Base-by-base conservation (phyloP, 2,888 invertebrate genomes). In the Matsumyia berberina region DNA sequence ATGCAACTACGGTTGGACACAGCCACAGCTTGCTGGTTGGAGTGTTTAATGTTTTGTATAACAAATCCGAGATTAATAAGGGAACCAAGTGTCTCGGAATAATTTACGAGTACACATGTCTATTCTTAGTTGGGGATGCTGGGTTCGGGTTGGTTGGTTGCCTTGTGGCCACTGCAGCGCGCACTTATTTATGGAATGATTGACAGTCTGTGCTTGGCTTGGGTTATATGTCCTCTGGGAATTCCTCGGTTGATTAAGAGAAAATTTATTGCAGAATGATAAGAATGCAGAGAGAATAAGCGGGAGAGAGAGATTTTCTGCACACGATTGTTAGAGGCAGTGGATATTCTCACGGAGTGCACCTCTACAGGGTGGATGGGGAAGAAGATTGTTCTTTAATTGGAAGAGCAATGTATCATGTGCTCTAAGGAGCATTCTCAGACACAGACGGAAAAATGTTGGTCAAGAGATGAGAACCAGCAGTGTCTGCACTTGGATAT, bases 51-150 rank as follows among this genome's bases (percentile, higher is more conserved):
- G 79, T 73, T 83, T 83, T 74, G 83, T 83, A 79, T 62, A 83
- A 83, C 83, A 83, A 83, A 83, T 79, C 73, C 79, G 73, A 74
- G 83, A 83, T 79, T 83, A 83, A 83, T 83, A 79, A 83, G 83
- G 83, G 79, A 83, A 83, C 79, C 79, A 83, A 79, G 79, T 83
- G 83, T 83, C 83, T 73, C 62, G 79, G 79, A 67, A 83, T 83
- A 79, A 79, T 83, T 79, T 79, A 83, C 79, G 79, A 78, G 60
- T 67, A 9, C 37, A 49, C 66, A 72, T 66, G 66, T 42, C 44
- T 66, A 46, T 60, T 80, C 79, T 67, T 17, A 49, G 42, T 60
- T 9, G 31, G 12, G 29, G 42, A 60, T 58, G 64, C 53, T 70
- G 44, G 15, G 58, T 39, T n/a, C 42, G 2, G 11, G 76, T 11